Evolutionary conservation across 2,888 invertebrate genomes (phyloP).

Genomic region (Opisthograptis luteolata): DNA sequence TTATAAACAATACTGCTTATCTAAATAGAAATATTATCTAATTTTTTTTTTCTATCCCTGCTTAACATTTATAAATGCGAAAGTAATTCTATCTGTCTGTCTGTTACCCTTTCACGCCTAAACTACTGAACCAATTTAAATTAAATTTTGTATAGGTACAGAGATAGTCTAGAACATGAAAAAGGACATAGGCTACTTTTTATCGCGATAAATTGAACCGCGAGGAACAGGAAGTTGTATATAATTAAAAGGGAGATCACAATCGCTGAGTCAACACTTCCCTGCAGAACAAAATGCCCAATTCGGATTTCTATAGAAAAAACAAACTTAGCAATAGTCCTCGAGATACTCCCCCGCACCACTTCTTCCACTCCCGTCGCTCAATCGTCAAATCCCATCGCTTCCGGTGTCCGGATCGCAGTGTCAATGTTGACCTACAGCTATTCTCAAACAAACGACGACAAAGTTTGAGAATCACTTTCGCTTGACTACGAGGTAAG

Average conservation of each 20-base stretch:
- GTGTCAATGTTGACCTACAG: constrained; percentile 22
- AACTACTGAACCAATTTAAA: too few species aligned
- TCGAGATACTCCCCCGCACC: constrained; percentile 6
- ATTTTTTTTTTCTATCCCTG: too few species aligned
- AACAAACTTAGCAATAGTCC: constrained; percentile 28
- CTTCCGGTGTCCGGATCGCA: constrained; percentile 17
- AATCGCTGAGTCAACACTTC: constrained; percentile 29
- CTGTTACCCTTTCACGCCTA: too few species aligned
- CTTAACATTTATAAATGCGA: too few species aligned
- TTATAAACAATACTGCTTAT: too few species aligned
- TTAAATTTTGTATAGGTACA: too few species aligned
- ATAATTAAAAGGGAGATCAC: constrained; percentile 35
- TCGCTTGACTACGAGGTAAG: neutral
- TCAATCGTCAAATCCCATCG: constrained; percentile 19
- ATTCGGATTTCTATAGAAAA: constrained; percentile 20
- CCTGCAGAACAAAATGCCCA: constrained; percentile 27
- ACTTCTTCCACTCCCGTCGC: constrained; percentile 7
- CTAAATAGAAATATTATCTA: too few species aligned
- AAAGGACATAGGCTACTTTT: too few species aligned
- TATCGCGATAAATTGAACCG: too few species aligned
- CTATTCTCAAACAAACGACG: constrained; percentile 12
- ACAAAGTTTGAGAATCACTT: neutral
- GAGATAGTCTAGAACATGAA: too few species aligned
- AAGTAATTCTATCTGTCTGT: too few species aligned
- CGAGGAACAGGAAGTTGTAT: too few species aligned